Evolutionary conservation across 2,888 invertebrate species (phyloP), one percentile per base, ranked within the genome.

Genomic region (Lepas anatifera): DNA sequence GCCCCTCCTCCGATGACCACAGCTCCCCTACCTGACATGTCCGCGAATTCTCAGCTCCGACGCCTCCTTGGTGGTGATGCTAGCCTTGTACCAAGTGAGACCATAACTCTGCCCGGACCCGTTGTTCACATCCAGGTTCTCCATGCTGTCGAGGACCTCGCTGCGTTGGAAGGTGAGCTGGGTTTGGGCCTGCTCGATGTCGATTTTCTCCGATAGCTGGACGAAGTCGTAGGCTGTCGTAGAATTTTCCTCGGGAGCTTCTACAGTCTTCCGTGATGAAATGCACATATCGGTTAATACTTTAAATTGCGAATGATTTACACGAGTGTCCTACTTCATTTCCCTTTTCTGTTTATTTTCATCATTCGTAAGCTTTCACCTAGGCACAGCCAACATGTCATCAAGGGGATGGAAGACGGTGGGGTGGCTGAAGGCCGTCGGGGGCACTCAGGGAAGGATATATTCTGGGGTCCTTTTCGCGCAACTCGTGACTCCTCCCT

Each of bases 41-140:
- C 71, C 71, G 29, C 69, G 41, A 3, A 71, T 63, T 16, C 22
- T 46, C 25, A 71, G 63, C 68, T 39, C 48, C 67, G 32, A 70
- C 41, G 37, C 66, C 39, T 4, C 58, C 29, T n/a, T 41, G 63
- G 48, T 68, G 43, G 22, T 70, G 48, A 68, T 22, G n/a, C 73
- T 73, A 71, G 81, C 83, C 43, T 82, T 75, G 76, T 86, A 86
- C 39, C 85, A 74, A 25, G 83, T 80, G 74, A 84, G 85, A 0
- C 86, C 86, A 74, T 82, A 84, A 70, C 83, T 82, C 77, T 86
- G 86, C 1, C 85, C 85, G 52, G 79, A 80, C 37, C 73, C 80
- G 74, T 76, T 76, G 70, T 73, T 74, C 18, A 73, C 63, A 22
- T 68, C 70, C 29, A 73, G 70, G 13, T 64, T 39, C 67, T 74